phyloP scores from a whole-genome alignment of 2,888 invertebrate genomes.

The Anoplius nigerrimus region DNA sequence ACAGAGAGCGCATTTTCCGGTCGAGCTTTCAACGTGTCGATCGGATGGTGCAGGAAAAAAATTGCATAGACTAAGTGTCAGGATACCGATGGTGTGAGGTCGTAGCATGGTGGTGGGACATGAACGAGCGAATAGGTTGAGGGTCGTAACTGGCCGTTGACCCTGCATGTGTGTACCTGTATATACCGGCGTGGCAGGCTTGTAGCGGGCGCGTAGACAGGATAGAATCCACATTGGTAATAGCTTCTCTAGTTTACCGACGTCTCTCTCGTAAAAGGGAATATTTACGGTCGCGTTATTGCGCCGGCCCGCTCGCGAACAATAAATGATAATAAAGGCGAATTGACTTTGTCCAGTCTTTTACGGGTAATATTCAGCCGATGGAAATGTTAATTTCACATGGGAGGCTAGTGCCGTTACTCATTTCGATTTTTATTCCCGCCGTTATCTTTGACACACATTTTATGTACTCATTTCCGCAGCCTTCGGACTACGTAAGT shows the following conservation, averaged over 20 bases:
- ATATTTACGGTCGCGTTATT: conserved; percentile 42
- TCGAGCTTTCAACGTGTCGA: background rate
- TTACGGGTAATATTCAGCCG: no score
- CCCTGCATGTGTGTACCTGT: conserved; percentile 58
- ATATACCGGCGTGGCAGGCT: conserved; percentile 19
- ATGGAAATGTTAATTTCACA: no score
- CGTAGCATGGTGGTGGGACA: conserved; percentile 49
- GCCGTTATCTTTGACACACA: no score
- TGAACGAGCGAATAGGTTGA: conserved; percentile 68
- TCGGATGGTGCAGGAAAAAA: background rate
- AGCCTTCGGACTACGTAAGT: no score
- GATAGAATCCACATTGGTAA: conserved; percentile 53
- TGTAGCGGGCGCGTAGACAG: conserved; percentile 45
- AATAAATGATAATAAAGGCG: background rate
- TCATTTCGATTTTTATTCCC: no score
- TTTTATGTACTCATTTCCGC: no score
- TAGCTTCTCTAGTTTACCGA: conserved; percentile 51
- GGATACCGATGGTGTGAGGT: conserved; percentile 45
- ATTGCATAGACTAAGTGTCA: conserved; percentile 30
- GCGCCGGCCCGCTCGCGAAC: background rate
- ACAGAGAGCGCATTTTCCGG: no score
- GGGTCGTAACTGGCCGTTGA: conserved; percentile 73
- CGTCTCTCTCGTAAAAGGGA: conserved; percentile 48
- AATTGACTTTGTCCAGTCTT: no score
- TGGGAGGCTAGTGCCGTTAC: no score